Evolutionary conservation across 2,113 vertebrate species (phyloP), one percentile per base, ranked within the genome.

Genomic region (Siniperca chuatsi): DNA sequence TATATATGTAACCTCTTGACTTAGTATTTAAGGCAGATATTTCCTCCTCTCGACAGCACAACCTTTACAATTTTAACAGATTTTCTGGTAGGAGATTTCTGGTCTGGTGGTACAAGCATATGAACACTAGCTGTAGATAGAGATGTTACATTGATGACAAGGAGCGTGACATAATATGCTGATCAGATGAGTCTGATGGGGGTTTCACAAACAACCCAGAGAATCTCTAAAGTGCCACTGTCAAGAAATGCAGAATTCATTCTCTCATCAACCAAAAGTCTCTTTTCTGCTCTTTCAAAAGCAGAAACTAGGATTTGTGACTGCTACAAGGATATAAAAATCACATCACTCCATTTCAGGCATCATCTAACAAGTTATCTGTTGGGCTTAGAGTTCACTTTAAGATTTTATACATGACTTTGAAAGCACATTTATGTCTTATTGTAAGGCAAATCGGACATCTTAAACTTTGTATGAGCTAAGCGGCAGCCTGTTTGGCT

Each of bases 211-310:
- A 78, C 60, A 73, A 35, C 29, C 8, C 8, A 42, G 50, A 61
- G 35, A 12, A 20, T 9, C 8, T 37, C 21, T 37, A 50, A 37
- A 48, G 52, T 16, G 15, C 42, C 52, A 25, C 5, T 10, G 52
- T 60, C 2, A 9, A 10, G n/a, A n/a, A 54, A 68, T 1, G 12
- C 5, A 33, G 6, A 73, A 52, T 54, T 13, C 7, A 25, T 46
- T 81, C 25, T 69, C 44, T 77, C 35, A 35, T 77, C 35, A 35
- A 25, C 13, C 18, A 16, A 33, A 55, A 40, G 50, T 52, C 52
- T 57, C 57, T 46, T 40, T 62, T 64, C 25, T 72, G 20, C 35
- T 35, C n/a, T 40, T 72, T 71, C 25, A 68, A 74, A 79, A 42
- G 13, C 5, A 65, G 16, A 70, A 35, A 16, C 18, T 40, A 5